These are phyloP conservation scores for Sycophila texana DNA, from an alignment of 2,888 invertebrate genomes.

Conservation along the genomic window DNA sequence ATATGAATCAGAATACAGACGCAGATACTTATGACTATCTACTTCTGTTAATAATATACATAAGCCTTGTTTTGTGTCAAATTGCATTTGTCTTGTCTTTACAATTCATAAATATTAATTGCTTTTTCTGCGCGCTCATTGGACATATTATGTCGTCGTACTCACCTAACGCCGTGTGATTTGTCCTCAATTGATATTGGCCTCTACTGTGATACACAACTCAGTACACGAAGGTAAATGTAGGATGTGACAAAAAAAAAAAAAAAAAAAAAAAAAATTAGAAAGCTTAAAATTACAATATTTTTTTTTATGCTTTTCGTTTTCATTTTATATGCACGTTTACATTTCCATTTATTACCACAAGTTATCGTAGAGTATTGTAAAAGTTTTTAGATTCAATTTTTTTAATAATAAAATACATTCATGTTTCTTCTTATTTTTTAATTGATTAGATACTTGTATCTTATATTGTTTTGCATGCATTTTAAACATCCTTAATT, in stretches of 20 bases:
- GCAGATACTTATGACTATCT: not conserved
- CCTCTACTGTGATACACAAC: slow-evolving; percentile 21
- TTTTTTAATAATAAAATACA: not conserved
- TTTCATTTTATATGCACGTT: not conserved
- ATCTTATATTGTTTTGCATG: not conserved
- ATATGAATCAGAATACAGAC: not conserved
- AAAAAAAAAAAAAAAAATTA: slow-evolving; percentile 1
- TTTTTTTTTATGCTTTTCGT: slow-evolving; percentile 16
- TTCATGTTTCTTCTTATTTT: not conserved
- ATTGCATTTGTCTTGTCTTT: slow-evolving; percentile 20
- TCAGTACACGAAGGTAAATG: slow-evolving; percentile 65
- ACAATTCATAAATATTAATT: slow-evolving; percentile 48
- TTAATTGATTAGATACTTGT: not conserved
- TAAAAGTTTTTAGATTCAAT: not conserved
- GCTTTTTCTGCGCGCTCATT: slow-evolving; percentile 48
- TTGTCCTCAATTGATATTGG: slow-evolving; percentile 45
- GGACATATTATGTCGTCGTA: slow-evolving; percentile 31
- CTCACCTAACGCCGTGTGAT: slow-evolving; percentile 9
- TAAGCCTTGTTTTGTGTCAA: slow-evolving; percentile 8
- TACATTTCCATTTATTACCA: not conserved
- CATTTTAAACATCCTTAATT: not conserved
- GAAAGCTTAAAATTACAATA: slow-evolving; percentile 8
- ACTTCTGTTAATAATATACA: not conserved
- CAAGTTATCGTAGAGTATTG: not conserved
- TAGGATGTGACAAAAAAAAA: slow-evolving; percentile 46